Conservation (phyloP, 2,113 vertebrate genomes). For the Petaurus breviceps region DNA sequence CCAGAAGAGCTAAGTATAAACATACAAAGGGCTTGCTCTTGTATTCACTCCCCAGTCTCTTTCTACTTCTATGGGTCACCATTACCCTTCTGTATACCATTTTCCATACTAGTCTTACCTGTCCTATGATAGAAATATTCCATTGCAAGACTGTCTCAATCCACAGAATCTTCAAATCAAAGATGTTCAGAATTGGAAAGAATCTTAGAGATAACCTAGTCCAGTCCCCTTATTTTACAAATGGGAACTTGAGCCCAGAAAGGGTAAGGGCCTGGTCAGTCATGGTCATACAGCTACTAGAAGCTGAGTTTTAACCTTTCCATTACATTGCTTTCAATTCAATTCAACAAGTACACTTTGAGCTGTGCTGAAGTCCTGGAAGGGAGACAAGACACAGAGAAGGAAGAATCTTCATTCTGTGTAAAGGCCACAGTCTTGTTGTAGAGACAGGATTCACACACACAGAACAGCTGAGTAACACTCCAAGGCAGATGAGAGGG, state of each 20-base stretch:
- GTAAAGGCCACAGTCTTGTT: background rate
- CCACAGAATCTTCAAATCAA: background rate
- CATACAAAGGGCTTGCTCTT: background rate
- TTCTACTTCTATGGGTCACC: background rate
- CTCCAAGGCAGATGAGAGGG: background rate
- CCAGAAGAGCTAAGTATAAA: background rate
- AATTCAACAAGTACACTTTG: background rate
- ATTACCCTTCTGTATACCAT: background rate
- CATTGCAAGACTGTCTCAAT: background rate
- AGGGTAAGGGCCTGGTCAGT: background rate
- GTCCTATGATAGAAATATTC: background rate
- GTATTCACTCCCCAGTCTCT: background rate
- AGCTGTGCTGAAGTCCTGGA: background rate
- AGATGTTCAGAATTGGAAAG: background rate
- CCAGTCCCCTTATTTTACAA: background rate
- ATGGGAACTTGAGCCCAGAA: background rate
- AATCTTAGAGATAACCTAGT: background rate
- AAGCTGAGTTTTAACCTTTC: background rate
- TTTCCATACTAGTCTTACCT: background rate
- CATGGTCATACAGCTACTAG: background rate
- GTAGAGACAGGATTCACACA: background rate
- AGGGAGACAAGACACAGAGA: background rate
- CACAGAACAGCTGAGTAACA: background rate
- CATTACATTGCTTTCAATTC: background rate
- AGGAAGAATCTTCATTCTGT: background rate